These are phyloP conservation scores for Escarpia spicata DNA, from an alignment of 2,888 invertebrate species.

Conservation along the genomic window DNA sequence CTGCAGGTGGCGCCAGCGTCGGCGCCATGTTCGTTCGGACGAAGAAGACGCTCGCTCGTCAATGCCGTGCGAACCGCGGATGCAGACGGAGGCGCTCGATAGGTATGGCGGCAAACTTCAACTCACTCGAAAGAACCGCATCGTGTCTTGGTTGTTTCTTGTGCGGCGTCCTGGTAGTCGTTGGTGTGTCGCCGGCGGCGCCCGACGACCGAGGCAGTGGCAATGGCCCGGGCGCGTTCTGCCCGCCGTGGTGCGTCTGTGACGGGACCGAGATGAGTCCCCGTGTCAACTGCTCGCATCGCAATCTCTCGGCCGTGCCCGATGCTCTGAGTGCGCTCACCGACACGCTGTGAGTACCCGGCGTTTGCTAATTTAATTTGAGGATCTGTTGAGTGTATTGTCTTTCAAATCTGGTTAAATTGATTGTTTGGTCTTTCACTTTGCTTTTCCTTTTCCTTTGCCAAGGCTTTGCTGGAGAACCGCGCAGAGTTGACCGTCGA, in stretches of 20 bases:
- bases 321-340: background rate
- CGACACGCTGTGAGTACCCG: background rate
- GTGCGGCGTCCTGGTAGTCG: background rate
- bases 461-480: background rate
- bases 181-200: background rate
- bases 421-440: background rate
- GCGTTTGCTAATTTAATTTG: background rate
- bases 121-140: background rate
- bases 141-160: background rate
- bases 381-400: background rate
- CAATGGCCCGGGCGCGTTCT: background rate
- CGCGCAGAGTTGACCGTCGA: no score
- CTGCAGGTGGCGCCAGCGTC: background rate
- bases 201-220: background rate
- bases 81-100: background rate
- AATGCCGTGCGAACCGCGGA: background rate
- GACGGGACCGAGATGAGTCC: background rate
- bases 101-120: conserved; percentile 1
- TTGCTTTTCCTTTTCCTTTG: background rate
- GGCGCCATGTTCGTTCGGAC: background rate
- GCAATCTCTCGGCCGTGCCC: background rate
- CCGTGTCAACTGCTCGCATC: background rate
- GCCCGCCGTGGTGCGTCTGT: background rate
- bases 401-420: background rate
- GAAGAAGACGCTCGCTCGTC: background rate